A percentile compares a stretch with the other conserved stretches of the same genome.
Evolutionary conservation across 2,888 invertebrate species (phyloP).

Genomic region (Phymatocera aterrima): DNA sequence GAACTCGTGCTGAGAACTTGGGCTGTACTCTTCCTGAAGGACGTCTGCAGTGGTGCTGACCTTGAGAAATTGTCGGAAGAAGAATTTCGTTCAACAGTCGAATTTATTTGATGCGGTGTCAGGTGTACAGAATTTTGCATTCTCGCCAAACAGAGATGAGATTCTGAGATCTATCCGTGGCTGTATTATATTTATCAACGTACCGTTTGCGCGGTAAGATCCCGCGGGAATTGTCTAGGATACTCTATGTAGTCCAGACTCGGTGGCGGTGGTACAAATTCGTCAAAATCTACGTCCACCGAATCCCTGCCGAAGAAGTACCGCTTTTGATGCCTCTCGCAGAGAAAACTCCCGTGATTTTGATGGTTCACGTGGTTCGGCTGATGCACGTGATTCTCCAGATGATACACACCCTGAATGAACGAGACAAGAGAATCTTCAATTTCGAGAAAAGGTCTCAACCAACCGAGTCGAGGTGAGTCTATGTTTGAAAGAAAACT

Average conservation of each 20-base stretch:
- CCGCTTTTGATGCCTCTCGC: slow-evolving; percentile 77
- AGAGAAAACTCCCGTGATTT: slow-evolving; percentile 65
- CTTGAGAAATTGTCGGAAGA: slow-evolving; percentile 56
- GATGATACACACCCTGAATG: slow-evolving; percentile 65
- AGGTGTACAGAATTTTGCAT: neutral
- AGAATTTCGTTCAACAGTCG: neutral
- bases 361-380: slow-evolving; percentile 58
- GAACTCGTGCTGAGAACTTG: slow-evolving; percentile 79
- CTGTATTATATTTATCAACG: neutral
- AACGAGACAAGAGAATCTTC: neutral
- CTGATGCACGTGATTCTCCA: slow-evolving; percentile 61
- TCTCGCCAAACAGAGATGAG: slow-evolving; percentile 45
- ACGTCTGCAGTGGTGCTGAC: slow-evolving; percentile 81
- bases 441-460: neutral
- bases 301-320: slow-evolving; percentile 82
- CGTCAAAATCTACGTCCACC: slow-evolving; percentile 79
- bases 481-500: no score
- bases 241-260: slow-evolving; percentile 76
- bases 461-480: no score
- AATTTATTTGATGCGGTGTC: neutral
- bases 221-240: slow-evolving; percentile 76
- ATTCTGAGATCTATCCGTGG: neutral
- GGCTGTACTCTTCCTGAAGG: slow-evolving; percentile 74
- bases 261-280: slow-evolving; percentile 82
- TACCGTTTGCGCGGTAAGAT: slow-evolving; percentile 83